Evolutionary conservation across 2,113 vertebrate genomes (phyloP).

Genomic region (Otus sunia): DNA sequence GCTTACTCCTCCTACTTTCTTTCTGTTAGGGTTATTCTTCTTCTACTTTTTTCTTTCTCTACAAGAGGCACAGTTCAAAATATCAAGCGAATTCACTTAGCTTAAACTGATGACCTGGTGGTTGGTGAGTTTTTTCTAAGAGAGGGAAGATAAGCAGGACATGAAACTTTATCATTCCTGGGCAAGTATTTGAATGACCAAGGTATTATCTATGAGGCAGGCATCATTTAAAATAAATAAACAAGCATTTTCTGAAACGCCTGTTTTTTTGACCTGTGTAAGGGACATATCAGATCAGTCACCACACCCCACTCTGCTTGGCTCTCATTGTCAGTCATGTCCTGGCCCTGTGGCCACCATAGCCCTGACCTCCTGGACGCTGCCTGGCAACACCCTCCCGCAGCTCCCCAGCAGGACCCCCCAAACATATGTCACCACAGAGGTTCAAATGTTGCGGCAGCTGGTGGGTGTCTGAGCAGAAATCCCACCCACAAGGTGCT

Average conservation of each 20-base stretch:
- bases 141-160: not conserved
- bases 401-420: not conserved
- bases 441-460: not conserved
- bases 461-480: not conserved
- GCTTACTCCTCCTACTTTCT: not conserved
- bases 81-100: not conserved
- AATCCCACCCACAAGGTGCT: not conserved
- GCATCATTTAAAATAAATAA: not conserved
- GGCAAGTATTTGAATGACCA: not conserved
- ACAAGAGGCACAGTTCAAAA: not conserved
- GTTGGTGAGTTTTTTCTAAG: not conserved
- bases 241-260: not conserved
- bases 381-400: not conserved
- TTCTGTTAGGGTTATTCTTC: not conserved
- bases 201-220: not conserved
- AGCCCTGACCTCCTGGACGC: not conserved
- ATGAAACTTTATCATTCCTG: not conserved
- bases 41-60: no score
- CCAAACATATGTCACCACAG: not conserved
- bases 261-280: not conserved
- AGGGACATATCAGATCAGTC: not conserved
- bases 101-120: not conserved
- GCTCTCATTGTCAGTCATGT: accelerated
- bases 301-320: not conserved
- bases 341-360: not conserved